Base-by-base conservation (phyloP, 2,888 invertebrate genomes). In the Caenorhabditis sinica region DNA sequence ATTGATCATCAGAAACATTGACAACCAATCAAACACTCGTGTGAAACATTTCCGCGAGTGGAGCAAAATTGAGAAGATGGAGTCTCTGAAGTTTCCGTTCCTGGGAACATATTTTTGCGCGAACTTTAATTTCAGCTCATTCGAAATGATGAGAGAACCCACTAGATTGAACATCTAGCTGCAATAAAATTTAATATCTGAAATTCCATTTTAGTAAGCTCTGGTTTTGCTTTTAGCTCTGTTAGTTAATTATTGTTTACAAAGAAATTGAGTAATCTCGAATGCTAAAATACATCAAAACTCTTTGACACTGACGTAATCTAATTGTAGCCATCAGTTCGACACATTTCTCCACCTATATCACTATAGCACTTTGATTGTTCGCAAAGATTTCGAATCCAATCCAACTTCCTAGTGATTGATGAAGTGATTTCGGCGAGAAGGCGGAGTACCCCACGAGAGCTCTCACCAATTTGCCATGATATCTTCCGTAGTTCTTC, bases 381-480 rank as follows among this genome's bases (percentile, higher is more conserved):
- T 80, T 80, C 80, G 58, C n/a, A 63, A 72, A 80, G 80, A 80
- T 80, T 72, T 72, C 80, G 49, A 72, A 71, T 72, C 72, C n/a
- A 80, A 66, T 56, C 77, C 66, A 77, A 77, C 69, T 28, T 58
- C 49, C 49, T 11, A n/a, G 63, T 80, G 80, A 80, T 80, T 72
- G 80, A 80, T 80, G 65, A 80, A 80, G 80, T 80, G 80, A 80
- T 72, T 79, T 40, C 69, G 69, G 77, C 61, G 28, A 33, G 49
- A 49, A 20, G 49, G 68, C 56, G 69, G 69, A 53, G 56, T 51
- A 53, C 5, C 56, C 40, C 40, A 6, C 15, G 25, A 17, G 73
- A 28, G 66, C 56, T 66, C 74, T 75, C 75, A 58, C 75, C 45
- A 75, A 75, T 75, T 75, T 75, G 71, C 68, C 56, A 71, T 49